Conservation (phyloP, 2,113 vertebrate genomes). For the Leucoraja erinaceus region DNA sequence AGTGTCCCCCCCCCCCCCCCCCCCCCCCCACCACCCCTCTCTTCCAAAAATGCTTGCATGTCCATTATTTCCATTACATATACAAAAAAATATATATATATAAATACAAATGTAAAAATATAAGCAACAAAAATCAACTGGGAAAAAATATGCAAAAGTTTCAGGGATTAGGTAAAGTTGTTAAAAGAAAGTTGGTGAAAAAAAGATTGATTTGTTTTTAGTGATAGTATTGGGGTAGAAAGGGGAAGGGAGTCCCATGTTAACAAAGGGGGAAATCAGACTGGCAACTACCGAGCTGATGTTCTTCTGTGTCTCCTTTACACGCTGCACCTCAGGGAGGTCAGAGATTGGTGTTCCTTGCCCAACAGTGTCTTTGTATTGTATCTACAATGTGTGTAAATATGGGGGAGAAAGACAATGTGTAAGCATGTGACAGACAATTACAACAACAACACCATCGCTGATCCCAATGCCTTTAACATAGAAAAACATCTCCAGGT, state of each 20-base stretch:
- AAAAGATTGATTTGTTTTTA: too few species aligned
- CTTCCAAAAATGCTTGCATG: too few species aligned
- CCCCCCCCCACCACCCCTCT: too few species aligned
- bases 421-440: conserved; percentile 14
- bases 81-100: too few species aligned
- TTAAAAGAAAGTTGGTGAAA: too few species aligned
- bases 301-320: conserved; percentile 91
- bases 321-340: conserved; percentile 90
- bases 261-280: background rate
- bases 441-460: background rate
- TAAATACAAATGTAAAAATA: too few species aligned
- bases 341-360: conserved; percentile 82
- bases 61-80: too few species aligned
- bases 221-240: background rate
- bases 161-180: too few species aligned
- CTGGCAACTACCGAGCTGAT: conserved; percentile 53
- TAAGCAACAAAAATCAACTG: too few species aligned
- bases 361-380: conserved; percentile 78
- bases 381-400: conserved; percentile 16
- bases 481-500: too few species aligned
- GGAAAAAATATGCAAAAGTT: too few species aligned
- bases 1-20: too few species aligned
- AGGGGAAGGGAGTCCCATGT: background rate
- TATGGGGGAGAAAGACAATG: background rate
- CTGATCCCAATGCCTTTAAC: background rate